Evolutionary conservation across 1,140 invertebrate genomes (phyloP).

Genomic region (Tetramorium alpestre): DNA sequence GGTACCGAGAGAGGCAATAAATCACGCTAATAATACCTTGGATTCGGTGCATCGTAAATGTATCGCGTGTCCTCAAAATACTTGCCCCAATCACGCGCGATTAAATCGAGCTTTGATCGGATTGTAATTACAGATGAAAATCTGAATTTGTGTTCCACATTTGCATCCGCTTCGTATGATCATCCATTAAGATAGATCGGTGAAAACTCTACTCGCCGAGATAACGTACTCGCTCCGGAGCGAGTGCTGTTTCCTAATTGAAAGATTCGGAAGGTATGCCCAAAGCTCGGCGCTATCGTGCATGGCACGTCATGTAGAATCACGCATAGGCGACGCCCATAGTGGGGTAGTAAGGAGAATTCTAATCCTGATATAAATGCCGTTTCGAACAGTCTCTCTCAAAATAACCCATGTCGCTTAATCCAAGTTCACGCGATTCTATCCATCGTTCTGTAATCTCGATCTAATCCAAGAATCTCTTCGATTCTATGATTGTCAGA

Average conservation of each 20-base stretch:
- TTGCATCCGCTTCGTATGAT: conserved; percentile 14
- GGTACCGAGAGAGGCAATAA: background rate
- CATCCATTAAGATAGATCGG: background rate
- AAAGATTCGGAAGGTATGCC: conserved; percentile 30
- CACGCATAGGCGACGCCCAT: background rate
- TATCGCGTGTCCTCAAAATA: conserved; percentile 18
- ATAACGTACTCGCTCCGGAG: conserved; percentile 19
- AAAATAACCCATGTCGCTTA: background rate
- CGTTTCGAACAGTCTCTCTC: conserved; percentile 1
- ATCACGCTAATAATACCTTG: conserved; percentile 13
- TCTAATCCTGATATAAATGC: conserved; percentile 4
- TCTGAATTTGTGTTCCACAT: conserved; percentile 13
- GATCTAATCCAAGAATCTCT: background rate
- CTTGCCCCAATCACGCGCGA: background rate
- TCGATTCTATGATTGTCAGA: background rate
- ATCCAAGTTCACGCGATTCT: conserved; percentile 29
- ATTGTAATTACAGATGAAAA: conserved; percentile 39
- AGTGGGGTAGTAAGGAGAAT: background rate
- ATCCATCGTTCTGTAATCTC: background rate
- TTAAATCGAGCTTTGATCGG: conserved; percentile 23
- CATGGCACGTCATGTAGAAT: conserved; percentile 23
- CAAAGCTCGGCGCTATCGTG: background rate
- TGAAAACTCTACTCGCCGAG: conserved; percentile 9
- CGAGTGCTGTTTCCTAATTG: conserved; percentile 23
- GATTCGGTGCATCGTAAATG: background rate